A percentile compares a stretch with the other conserved stretches of the same genome.
Conservation (phyloP, 2,113 vertebrate species). For the Nerophis lumbriciformis region DNA sequence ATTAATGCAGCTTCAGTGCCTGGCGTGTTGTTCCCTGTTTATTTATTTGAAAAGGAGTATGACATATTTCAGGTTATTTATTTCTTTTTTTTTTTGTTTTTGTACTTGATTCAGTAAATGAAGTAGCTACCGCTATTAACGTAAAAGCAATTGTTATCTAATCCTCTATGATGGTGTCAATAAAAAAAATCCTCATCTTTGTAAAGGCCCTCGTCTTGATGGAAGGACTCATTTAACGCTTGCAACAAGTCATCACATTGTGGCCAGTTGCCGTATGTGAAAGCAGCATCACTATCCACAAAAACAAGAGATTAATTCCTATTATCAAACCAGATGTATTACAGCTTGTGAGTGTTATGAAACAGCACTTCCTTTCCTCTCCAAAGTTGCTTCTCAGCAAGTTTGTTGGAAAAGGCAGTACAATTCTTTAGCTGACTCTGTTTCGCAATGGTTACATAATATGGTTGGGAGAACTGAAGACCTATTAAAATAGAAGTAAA, state of each 20-base stretch:
- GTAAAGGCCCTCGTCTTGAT: too few species aligned
- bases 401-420: not conserved
- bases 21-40: not conserved
- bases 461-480: not conserved
- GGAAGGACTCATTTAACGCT: too few species aligned
- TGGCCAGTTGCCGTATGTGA: not conserved
- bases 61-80: not conserved
- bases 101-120: too few species aligned
- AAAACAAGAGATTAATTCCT: not conserved
- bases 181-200: too few species aligned
- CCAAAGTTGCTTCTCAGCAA: conserved; percentile 13
- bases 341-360: conserved; percentile 8
- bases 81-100: too few species aligned
- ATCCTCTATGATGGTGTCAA: too few species aligned
- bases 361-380: conserved; percentile 10
- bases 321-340: conserved; percentile 19
- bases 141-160: too few species aligned
- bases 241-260: not conserved
- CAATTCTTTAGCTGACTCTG: not conserved
- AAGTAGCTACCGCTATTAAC: too few species aligned
- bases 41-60: not conserved
- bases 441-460: conserved; percentile 27
- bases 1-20: not conserved
- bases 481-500: too few species aligned
- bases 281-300: not conserved